These are phyloP conservation scores for Isichthys henryi DNA, from an alignment of 2,113 vertebrate species.

Conservation along the genomic window DNA sequence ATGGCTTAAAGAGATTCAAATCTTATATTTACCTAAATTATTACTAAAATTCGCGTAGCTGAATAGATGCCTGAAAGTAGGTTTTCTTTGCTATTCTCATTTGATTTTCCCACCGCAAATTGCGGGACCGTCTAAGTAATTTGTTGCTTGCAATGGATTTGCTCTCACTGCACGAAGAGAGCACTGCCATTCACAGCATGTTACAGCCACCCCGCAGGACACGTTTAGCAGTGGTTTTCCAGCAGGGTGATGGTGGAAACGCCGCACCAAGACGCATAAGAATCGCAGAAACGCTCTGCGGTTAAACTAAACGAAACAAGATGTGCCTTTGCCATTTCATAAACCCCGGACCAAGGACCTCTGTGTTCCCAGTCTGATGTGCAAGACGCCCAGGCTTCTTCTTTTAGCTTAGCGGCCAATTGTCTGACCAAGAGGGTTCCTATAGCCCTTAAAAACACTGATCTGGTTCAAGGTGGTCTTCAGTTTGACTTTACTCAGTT, in stretches of 20 bases:
- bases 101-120: conserved; percentile 16
- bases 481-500: conserved; percentile 30
- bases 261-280: background rate
- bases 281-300: conserved; percentile 11
- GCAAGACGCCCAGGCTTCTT: conserved; percentile 16
- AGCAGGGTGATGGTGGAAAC: conserved; percentile 17
- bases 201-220: background rate
- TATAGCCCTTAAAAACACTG: conserved; percentile 30
- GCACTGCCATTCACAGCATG: background rate
- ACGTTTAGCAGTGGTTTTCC: conserved; percentile 18
- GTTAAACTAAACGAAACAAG: conserved; percentile 23
- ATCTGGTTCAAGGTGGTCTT: conserved; percentile 35
- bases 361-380: conserved; percentile 21
- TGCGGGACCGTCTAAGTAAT: conserved; percentile 12
- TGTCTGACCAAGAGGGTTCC: conserved; percentile 5
- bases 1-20: background rate
- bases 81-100: background rate
- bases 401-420: conserved; percentile 12
- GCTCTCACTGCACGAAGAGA: conserved; percentile 12
- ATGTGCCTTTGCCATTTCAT: conserved; percentile 23
- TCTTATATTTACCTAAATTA: background rate
- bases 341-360: conserved; percentile 19
- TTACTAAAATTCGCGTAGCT: background rate
- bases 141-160: conserved; percentile 5
- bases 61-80: background rate